phyloP scores from a whole-genome alignment of 2,888 invertebrate genomes.

The Volucella inanis region DNA sequence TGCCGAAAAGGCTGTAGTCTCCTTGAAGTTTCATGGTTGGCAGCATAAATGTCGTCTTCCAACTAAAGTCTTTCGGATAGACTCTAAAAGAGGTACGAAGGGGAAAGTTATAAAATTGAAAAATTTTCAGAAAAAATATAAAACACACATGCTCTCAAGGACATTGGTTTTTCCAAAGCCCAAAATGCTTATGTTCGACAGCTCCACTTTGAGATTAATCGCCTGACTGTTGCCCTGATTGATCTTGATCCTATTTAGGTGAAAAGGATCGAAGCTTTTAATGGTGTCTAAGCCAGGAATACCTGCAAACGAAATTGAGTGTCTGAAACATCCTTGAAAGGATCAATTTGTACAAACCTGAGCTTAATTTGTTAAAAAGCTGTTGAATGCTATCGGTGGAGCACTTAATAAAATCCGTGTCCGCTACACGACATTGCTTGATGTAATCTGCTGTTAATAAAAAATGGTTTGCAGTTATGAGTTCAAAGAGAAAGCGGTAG shows the following conservation, averaged over 20 bases:
- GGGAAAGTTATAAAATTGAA: not conserved
- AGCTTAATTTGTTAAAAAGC: constrained; percentile 87
- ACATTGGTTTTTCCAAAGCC: constrained; percentile 88
- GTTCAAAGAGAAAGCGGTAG: constrained; percentile 34
- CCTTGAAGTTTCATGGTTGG: constrained; percentile 88
- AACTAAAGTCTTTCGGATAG: constrained; percentile 87
- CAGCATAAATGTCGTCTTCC: constrained; percentile 87
- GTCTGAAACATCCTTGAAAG: not conserved
- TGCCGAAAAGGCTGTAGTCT: constrained; percentile 87
- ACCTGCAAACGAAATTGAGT: constrained; percentile 75
- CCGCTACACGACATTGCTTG: constrained; percentile 86
- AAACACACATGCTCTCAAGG: constrained; percentile 85
- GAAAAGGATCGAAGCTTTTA: constrained; percentile 87
- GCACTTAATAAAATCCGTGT: constrained; percentile 87
- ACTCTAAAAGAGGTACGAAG: constrained; percentile 83
- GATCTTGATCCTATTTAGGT: constrained; percentile 87
- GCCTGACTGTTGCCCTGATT: constrained; percentile 88
- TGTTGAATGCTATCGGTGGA: constrained; percentile 87
- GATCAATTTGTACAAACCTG: constrained; percentile 83
- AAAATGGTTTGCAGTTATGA: constrained; percentile 54
- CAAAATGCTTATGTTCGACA: constrained; percentile 87
- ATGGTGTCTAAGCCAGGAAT: constrained; percentile 84
- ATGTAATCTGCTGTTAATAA: constrained; percentile 86
- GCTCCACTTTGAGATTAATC: constrained; percentile 89
- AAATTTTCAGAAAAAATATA: not conserved